phyloP scores from a whole-genome alignment of 2,113 vertebrate species.

The Tachysurus vachellii region DNA sequence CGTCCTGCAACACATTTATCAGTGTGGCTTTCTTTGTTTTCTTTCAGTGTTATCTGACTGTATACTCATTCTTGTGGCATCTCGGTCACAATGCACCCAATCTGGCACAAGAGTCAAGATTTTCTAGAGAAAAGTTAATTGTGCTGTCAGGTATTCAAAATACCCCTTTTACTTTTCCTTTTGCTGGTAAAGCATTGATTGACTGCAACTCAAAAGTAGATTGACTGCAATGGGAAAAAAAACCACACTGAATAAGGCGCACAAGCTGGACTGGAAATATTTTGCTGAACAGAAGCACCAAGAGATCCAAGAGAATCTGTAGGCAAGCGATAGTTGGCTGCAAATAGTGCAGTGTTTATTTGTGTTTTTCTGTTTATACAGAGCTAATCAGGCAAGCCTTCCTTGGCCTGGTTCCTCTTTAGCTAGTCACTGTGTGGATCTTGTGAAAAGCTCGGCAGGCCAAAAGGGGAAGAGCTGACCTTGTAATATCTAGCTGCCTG shows the following conservation, averaged over 20 bases:
- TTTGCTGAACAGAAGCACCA: neutral
- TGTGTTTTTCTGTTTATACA: conserved; percentile 29
- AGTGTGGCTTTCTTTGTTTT: neutral
- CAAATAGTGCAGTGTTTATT: neutral
- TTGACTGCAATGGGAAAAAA: neutral
- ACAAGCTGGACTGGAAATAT: conserved; percentile 14
- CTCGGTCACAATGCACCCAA: neutral
- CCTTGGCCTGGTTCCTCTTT: conserved; percentile 34
- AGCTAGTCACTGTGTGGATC: conserved; percentile 28
- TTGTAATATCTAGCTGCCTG: conserved; percentile 49
- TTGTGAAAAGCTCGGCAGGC: conserved; percentile 50
- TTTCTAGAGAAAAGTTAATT: neutral
- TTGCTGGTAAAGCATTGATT: neutral
- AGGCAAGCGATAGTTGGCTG: conserved; percentile 13
- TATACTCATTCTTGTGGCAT: neutral
- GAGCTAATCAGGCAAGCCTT: conserved; percentile 38
- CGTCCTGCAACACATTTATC: neutral
- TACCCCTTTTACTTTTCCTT: neutral
- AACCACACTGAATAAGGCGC: neutral
- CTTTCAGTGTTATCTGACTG: too few relatives aligned
- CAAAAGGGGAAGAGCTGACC: conserved; percentile 46
- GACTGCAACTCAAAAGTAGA: neutral
- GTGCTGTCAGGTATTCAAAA: neutral
- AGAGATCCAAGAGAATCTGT: conserved; percentile 13
- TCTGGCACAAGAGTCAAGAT: neutral